A percentile compares a stretch with the other conserved stretches of the same genome.
Evolutionary conservation across 1,140 invertebrate species (phyloP).

Genomic region (Drosophila setifemur): DNA sequence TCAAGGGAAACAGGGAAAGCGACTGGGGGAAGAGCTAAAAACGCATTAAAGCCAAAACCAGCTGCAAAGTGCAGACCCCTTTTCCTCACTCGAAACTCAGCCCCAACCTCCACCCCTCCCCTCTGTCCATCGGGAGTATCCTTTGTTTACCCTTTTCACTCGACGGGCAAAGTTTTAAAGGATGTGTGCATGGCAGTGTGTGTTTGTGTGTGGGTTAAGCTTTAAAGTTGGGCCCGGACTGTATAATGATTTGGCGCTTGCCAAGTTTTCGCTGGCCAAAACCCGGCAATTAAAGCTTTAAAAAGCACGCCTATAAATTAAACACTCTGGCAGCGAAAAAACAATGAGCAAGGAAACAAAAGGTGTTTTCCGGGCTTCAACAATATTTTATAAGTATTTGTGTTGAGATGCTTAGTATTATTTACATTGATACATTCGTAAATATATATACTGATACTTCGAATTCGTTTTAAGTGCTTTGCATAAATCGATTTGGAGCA

Average conservation of each 20-base stretch:
- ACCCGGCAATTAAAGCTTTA: conserved; percentile 39
- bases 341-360: not conserved
- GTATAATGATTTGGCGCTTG: conserved; percentile 52
- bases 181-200: not conserved
- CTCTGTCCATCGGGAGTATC: not conserved
- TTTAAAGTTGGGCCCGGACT: conserved; percentile 45
- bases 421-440: too few species aligned
- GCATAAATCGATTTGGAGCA: too few species aligned
- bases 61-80: conserved; percentile 21
- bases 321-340: not conserved
- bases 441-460: too few species aligned
- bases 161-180: conserved; percentile 36
- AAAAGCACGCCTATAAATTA: not conserved
- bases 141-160: conserved; percentile 40
- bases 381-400: too few species aligned
- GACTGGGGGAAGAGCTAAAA: conserved; percentile 5
- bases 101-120: not conserved
- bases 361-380: too few species aligned
- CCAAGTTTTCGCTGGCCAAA: conserved; percentile 10
- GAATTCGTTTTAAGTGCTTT: too few species aligned
- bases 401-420: too few species aligned
- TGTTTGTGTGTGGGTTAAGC: conserved; percentile 14
- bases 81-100: too few species aligned
- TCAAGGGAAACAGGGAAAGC: too few species aligned
- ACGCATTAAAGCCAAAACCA: conserved; percentile 42